Conservation (phyloP, 2,797 vertebrate species). For the Thunnus albacares region DNA sequence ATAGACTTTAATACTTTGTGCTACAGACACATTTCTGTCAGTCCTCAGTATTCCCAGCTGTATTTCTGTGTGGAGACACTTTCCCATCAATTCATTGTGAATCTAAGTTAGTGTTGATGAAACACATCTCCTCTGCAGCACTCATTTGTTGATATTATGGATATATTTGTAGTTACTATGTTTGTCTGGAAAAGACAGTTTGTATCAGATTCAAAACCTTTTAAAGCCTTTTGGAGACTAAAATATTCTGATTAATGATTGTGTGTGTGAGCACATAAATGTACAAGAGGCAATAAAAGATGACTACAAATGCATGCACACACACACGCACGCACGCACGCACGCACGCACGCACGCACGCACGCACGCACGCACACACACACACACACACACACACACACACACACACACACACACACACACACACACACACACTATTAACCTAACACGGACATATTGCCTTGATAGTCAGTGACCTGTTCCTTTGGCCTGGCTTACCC, state of each 20-base stretch:
- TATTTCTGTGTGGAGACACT: neutral
- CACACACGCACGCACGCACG: neutral
- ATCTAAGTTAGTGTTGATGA: neutral
- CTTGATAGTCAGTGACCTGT: conserved; percentile 78
- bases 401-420: neutral
- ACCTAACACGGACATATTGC: conserved; percentile 65
- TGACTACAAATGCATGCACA: conserved; percentile 28
- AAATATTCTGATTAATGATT: conserved; percentile 49
- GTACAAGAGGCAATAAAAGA: conserved; percentile 37
- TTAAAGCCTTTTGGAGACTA: conserved; percentile 40
- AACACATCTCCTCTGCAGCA: neutral
- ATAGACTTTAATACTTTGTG: neutral
- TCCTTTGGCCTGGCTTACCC: conserved; percentile 84
- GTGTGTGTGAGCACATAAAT: conserved; percentile 45
- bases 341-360: too few relatives aligned
- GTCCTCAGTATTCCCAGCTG: neutral
- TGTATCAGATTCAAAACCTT: conserved; percentile 20
- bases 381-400: conserved; percentile 12
- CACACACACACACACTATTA: conserved; percentile 19
- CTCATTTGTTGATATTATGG: neutral
- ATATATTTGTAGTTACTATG: neutral
- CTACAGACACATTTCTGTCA: neutral
- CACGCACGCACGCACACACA: too few relatives aligned
- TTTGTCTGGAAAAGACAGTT: neutral
- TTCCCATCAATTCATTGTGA: neutral